phyloP scores from a whole-genome alignment of 2,888 invertebrate genomes.

The Leptinotarsa juncta region DNA sequence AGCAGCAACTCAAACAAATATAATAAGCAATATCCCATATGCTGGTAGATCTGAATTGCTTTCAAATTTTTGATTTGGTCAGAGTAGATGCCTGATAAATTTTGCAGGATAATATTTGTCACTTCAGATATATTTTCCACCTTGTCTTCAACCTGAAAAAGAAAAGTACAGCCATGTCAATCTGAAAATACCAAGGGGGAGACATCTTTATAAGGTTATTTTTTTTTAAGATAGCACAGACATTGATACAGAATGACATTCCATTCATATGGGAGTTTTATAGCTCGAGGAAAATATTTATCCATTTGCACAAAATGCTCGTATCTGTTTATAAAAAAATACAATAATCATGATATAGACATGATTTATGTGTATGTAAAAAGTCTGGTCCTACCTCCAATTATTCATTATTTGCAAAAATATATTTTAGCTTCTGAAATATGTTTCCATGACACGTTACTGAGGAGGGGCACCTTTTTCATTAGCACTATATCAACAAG shows the following conservation, averaged over 20 bases:
- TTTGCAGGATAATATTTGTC: slow-evolving; percentile 52
- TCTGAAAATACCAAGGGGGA: not conserved
- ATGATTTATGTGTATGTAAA: no score
- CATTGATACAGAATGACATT: no score
- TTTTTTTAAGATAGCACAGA: no score
- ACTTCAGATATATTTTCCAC: slow-evolving; percentile 49
- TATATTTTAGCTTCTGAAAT: no score
- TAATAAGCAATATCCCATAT: slow-evolving; percentile 57
- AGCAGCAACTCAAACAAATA: slow-evolving; percentile 56
- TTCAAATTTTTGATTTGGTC: slow-evolving; percentile 51
- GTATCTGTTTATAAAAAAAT: not conserved
- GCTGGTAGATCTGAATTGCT: slow-evolving; percentile 51
- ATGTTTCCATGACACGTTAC: no score
- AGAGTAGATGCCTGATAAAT: slow-evolving; percentile 50
- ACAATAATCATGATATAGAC: no score
- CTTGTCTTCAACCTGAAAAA: slow-evolving; percentile 49
- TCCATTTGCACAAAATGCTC: not conserved
- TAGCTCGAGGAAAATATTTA: not conserved
- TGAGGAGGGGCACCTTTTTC: no score
- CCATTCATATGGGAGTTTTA: no score
- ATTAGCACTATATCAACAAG: no score
- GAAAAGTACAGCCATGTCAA: slow-evolving; percentile 8
- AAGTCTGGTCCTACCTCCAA: no score
- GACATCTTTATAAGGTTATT: no score
- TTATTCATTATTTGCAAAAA: no score